Conservation (phyloP, 1,140 invertebrate species). For the Zaprionus camerounensis region DNA sequence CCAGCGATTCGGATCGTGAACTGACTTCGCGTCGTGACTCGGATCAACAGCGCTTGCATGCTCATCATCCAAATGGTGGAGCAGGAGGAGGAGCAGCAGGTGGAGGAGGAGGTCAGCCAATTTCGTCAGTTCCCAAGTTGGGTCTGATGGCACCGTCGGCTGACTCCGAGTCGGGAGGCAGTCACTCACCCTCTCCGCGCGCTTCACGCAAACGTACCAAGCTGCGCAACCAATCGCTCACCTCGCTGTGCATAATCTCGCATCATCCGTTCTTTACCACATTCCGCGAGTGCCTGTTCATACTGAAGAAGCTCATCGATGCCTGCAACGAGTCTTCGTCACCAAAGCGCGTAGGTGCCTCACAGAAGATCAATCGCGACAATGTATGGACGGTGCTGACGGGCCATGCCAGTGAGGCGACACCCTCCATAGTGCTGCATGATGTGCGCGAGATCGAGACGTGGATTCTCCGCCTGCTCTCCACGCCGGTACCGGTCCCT, state of each 20-base stretch:
- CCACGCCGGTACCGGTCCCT: constrained; percentile 98
- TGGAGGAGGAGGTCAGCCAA: constrained; percentile 40
- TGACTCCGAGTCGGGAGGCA: constrained; percentile 94
- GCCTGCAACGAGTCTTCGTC: constrained; percentile 97
- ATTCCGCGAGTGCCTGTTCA: constrained; percentile 98
- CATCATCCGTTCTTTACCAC: constrained; percentile 99
- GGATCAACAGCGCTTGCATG: constrained; percentile 72
- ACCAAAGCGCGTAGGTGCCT: constrained; percentile 94
- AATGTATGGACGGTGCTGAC: constrained; percentile 96
- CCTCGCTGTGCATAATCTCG: constrained; percentile 98
- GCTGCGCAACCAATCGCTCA: constrained; percentile 95
- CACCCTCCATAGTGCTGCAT: constrained; percentile 95
- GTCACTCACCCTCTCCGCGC: constrained; percentile 93
- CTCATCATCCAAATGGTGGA: constrained; percentile 47
- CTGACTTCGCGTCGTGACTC: constrained; percentile 89
- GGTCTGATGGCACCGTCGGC: constrained; percentile 89
- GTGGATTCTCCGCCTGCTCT: constrained; percentile 97
- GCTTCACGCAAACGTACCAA: constrained; percentile 91
- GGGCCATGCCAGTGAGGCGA: constrained; percentile 88
- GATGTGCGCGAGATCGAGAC: constrained; percentile 99
- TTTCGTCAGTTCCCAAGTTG: constrained; percentile 85
- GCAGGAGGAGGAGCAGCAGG: constrained; percentile 17
- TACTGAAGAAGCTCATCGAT: constrained; percentile 97
- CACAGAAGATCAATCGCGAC: constrained; percentile 90
- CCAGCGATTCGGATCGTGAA: constrained; percentile 94